These are phyloP conservation scores for Thrips palmi DNA, from an alignment of 1,140 invertebrate species.

Conservation along the genomic window DNA sequence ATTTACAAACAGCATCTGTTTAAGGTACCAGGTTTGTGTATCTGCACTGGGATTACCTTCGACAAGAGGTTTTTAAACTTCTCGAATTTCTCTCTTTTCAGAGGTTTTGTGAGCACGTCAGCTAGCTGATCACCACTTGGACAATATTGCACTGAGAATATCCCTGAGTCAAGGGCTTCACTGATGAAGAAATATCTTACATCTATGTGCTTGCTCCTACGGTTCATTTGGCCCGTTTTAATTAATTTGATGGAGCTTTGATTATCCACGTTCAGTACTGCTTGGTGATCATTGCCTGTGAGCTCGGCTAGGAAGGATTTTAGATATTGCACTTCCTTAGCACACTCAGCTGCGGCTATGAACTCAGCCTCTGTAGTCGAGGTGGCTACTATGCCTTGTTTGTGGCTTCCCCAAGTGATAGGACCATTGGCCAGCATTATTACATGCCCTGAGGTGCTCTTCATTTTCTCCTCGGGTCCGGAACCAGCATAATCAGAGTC, in stretches of 20 bases:
- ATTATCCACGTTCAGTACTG: conserved; percentile 12
- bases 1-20: no score
- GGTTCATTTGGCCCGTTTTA: conserved; percentile 21
- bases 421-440: conserved; percentile 15
- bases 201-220: conserved; percentile 21
- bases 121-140: conserved; percentile 5
- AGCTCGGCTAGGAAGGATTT: conserved; percentile 7
- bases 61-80: no score
- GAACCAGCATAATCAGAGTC: conserved; percentile 21
- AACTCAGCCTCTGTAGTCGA: conserved; percentile 13
- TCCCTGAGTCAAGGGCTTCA: conserved; percentile 3
- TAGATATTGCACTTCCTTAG: conserved; percentile 9
- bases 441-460: conserved; percentile 20
- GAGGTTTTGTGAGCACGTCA: conserved; percentile 10
- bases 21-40: no score
- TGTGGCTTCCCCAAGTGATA: conserved; percentile 17
- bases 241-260: conserved; percentile 18
- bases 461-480: conserved; percentile 15
- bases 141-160: not conserved
- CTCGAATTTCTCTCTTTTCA: no score
- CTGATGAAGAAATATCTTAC: conserved; percentile 19
- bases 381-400: conserved; percentile 8
- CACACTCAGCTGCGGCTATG: conserved; percentile 9
- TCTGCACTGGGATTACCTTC: no score
- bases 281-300: no score